These are phyloP conservation scores for Pseudochromis fuscus DNA, from an alignment of 2,797 vertebrate species.

Conservation along the genomic window DNA sequence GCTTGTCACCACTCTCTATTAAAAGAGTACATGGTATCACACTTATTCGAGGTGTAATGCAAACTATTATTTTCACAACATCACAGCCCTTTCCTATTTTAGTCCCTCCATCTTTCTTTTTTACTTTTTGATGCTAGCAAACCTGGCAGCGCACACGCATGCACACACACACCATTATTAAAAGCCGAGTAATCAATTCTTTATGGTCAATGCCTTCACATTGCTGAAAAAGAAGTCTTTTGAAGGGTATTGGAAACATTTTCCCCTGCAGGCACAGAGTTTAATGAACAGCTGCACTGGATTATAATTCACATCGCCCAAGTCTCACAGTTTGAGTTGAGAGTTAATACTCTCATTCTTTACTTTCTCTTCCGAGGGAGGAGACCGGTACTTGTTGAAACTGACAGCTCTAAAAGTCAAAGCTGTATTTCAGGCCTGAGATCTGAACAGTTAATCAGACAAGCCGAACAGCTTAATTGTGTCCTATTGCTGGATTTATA, in stretches of 20 bases:
- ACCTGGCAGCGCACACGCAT: not conserved
- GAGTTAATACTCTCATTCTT: conserved; percentile 77
- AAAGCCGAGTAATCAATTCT: conserved; percentile 80
- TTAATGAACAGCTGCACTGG: conserved; percentile 77
- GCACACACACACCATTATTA: conserved; percentile 51
- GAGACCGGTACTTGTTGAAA: conserved; percentile 74
- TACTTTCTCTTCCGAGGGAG: conserved; percentile 64
- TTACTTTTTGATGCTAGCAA: conserved; percentile 3
- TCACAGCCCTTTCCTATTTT: conserved; percentile 23
- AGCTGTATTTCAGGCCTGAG: conserved; percentile 76
- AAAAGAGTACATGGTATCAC: conserved; percentile 9
- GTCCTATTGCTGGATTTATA: conserved; percentile 71
- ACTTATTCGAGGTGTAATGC: conserved; percentile 15
- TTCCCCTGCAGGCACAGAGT: conserved; percentile 73
- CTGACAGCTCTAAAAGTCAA: conserved; percentile 80
- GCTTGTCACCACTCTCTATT: conserved; percentile 29
- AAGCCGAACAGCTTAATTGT: conserved; percentile 70
- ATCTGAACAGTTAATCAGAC: conserved; percentile 73
- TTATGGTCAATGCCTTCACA: conserved; percentile 74
- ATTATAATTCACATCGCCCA: conserved; percentile 77
- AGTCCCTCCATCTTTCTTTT: conserved; percentile 1
- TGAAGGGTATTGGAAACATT: conserved; percentile 79
- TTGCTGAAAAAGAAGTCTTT: conserved; percentile 73
- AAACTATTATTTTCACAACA: conserved; percentile 52
- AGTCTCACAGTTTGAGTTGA: conserved; percentile 72